A percentile compares a stretch with the other conserved stretches of the same genome.
phyloP scores from a whole-genome alignment of 2,888 invertebrate species.

The Micropterix aruncella region DNA sequence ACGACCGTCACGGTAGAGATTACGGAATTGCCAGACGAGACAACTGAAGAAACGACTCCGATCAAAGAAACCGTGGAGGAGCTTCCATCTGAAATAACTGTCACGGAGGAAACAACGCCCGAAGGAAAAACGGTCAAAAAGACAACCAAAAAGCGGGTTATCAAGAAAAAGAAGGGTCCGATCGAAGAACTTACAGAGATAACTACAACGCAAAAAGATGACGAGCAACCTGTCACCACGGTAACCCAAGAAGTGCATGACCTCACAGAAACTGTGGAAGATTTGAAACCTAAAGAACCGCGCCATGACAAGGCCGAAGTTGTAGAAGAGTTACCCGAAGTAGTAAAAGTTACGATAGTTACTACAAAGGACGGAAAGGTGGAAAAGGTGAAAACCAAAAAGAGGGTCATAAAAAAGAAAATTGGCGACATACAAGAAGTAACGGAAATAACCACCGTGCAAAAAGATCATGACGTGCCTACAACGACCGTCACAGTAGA shows the following conservation, averaged over 20 bases:
- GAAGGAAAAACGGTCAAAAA: slow-evolving; percentile 13
- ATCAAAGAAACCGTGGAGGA: slow-evolving; percentile 14
- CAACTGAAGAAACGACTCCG: slow-evolving; percentile 17
- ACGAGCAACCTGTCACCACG: slow-evolving; percentile 24
- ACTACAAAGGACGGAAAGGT: slow-evolving; percentile 21
- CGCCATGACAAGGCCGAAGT: slow-evolving; percentile 16
- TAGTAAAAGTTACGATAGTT: slow-evolving; percentile 24
- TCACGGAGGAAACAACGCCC: slow-evolving; percentile 7
- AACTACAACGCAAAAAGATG: slow-evolving; percentile 30
- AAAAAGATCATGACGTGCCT: slow-evolving; percentile 23
- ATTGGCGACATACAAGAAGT: slow-evolving; percentile 27
- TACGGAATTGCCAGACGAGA: slow-evolving; percentile 10
- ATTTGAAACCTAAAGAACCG: slow-evolving; percentile 8
- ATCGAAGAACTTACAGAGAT: slow-evolving; percentile 20
- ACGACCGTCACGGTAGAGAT: slow-evolving; percentile 16
- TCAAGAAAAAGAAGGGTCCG: slow-evolving; percentile 16
- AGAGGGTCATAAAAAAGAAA: slow-evolving; percentile 28
- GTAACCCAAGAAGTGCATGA: slow-evolving; percentile 22
- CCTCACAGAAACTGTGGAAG: slow-evolving; percentile 15
- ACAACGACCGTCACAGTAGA: slow-evolving; percentile 18
- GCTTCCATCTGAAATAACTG: slow-evolving; percentile 2
- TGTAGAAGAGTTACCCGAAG: slow-evolving; percentile 19
- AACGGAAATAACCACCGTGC: slow-evolving; percentile 30
- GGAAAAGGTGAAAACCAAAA: slow-evolving; percentile 23
- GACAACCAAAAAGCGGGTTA: slow-evolving; percentile 13